Evolutionary conservation across 2,113 vertebrate genomes (phyloP), one percentile per base, ranked within the genome.

Genomic region (Oreochromis niloticus): DNA sequence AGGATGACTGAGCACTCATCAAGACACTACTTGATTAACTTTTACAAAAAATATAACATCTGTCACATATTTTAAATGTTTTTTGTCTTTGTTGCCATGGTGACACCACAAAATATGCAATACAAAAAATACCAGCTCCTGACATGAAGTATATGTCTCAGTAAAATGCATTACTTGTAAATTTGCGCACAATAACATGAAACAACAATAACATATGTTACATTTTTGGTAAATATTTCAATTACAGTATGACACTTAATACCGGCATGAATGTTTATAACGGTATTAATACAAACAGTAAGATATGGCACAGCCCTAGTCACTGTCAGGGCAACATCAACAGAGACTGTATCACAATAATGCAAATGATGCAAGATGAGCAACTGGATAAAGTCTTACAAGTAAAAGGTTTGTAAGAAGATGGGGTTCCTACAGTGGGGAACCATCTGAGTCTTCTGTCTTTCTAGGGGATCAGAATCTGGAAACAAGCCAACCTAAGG

Each of bases 361-460:
- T 48, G 68, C 68, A 75, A 75, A 75, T 75, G 6, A 75, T 48
- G 14, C 9, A 12, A 30, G 41, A 48, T 48, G 24, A 75, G 68
- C 68, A 80, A 82, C 1, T 39, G 11, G 27, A 1, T 24, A 12
- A 71, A 73, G 46, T 16, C 91, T 94, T 90, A 97, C 96, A 96
- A 95, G 85, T 83, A 78, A 92, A 97, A 96, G 3, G 93, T 96
- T 68, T 95, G 92, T 54, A 96, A 87, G 85, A 95, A 97, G 83
- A 95, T 13, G 6, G 95, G 96, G 81, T 93, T 96, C 32, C 91
- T 91, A 75, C 95, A 96, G 66, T 90, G 85, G 68, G 91, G 94
- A 22, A 96, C 93, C 84, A 91, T 93, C 34, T 80, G 91, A 55
- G 95, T 96, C 89, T 95, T 96, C 83, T 90, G 92, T 22, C 93